phyloP scores from a whole-genome alignment of 2,888 invertebrate genomes.

The Drosophila prolongata region DNA sequence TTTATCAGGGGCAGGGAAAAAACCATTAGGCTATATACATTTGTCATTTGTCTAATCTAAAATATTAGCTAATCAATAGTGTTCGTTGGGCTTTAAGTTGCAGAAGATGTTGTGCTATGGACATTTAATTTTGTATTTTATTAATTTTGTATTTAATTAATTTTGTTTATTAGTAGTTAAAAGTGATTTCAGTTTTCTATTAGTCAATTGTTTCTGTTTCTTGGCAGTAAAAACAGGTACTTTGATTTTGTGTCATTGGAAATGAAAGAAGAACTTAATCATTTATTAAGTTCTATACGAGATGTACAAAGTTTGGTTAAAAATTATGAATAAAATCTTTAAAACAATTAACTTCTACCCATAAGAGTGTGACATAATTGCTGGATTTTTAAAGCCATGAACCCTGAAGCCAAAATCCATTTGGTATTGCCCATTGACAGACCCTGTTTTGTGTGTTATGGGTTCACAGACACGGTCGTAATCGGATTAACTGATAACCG shows the following conservation, averaged over 20 bases:
- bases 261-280: too few species aligned
- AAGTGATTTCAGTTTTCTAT: too few species aligned
- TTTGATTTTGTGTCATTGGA: too few species aligned
- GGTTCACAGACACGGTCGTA: slow-evolving; percentile 12
- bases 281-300: too few species aligned
- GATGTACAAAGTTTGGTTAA: too few species aligned
- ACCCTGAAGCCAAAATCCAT: neutral
- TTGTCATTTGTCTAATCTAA: slow-evolving; percentile 6
- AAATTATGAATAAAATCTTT: too few species aligned
- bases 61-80: neutral
- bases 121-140: too few species aligned
- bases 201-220: too few species aligned
- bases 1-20: neutral
- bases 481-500: slow-evolving; percentile 40
- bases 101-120: too few species aligned
- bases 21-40: slow-evolving; percentile 1
- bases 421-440: slow-evolving; percentile 25
- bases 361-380: neutral
- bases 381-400: neutral
- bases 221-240: too few species aligned
- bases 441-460: slow-evolving; percentile 16
- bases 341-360: neutral
- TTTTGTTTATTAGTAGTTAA: too few species aligned
- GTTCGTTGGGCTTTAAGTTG: neutral
- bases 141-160: too few species aligned